These are phyloP conservation scores for Geotrypetes seraphini DNA, from an alignment of 2,797 vertebrate genomes.

Conservation along the genomic window DNA sequence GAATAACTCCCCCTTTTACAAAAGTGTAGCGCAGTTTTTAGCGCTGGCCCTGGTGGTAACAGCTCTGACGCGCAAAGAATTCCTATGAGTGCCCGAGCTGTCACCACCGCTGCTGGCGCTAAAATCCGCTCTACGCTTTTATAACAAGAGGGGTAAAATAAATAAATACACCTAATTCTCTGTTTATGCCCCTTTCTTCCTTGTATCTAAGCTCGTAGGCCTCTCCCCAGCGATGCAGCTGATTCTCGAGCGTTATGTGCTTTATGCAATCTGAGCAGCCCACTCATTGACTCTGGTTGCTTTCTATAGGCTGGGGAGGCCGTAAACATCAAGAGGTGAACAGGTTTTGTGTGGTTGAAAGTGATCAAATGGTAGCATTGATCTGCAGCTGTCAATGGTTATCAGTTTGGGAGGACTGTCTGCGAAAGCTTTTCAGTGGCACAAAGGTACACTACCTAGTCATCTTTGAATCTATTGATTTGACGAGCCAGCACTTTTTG, in stretches of 20 bases:
- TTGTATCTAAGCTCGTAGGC: slow-evolving; percentile 16
- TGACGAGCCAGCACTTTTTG: slow-evolving; percentile 47
- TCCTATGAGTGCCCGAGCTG: too few relatives aligned
- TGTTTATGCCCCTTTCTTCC: too few relatives aligned
- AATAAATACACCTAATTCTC: too few relatives aligned
- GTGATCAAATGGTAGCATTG: slow-evolving; percentile 64
- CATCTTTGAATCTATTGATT: slow-evolving; percentile 50
- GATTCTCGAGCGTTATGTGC: too few relatives aligned
- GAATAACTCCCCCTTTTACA: too few relatives aligned
- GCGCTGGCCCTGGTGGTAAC: too few relatives aligned
- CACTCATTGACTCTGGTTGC: slow-evolving; percentile 68
- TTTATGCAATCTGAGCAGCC: slow-evolving; percentile 56
- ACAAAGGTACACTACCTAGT: slow-evolving; percentile 47
- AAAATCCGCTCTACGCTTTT: too few relatives aligned
- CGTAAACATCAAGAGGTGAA: slow-evolving; percentile 60
- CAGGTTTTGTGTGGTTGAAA: slow-evolving; percentile 63
- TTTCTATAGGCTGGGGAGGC: slow-evolving; percentile 65
- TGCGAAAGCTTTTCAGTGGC: slow-evolving; percentile 58
- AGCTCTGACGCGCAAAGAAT: too few relatives aligned
- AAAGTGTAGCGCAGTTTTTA: too few relatives aligned
- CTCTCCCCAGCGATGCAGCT: slow-evolving; percentile 43
- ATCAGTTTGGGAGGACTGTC: slow-evolving; percentile 23
- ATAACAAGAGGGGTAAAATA: too few relatives aligned
- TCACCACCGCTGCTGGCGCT: too few relatives aligned
- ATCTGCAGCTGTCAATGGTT: slow-evolving; percentile 61